A percentile compares a stretch with the other conserved stretches of the same genome.
phyloP scores from a whole-genome alignment of 1,140 invertebrate genomes.

The Vollenhovia emeryi region DNA sequence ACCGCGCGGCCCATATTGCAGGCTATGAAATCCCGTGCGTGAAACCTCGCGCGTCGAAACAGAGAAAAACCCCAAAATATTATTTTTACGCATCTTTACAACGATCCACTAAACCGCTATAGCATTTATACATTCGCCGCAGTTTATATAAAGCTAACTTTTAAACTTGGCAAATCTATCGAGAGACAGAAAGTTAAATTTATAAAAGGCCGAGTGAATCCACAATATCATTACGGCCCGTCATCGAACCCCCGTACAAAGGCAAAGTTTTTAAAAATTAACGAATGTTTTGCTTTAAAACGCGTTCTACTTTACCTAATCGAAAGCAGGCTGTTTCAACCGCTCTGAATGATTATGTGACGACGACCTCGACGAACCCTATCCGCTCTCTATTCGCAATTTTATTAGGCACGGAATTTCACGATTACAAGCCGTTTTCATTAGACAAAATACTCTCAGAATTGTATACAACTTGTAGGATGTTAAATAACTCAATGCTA shows the following conservation, averaged over 20 bases:
- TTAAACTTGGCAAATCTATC: not conserved
- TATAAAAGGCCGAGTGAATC: not conserved
- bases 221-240: too few relatives aligned
- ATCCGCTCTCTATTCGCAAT: conserved; percentile 74
- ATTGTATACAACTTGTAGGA: not conserved
- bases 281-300: not conserved
- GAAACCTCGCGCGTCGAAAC: not conserved
- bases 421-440: conserved; percentile 56
- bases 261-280: not conserved
- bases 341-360: conserved; percentile 68
- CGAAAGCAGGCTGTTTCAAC: conserved; percentile 59
- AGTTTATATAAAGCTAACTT: not conserved
- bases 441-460: not conserved
- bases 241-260: not conserved
- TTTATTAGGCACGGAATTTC: conserved; percentile 71
- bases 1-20: conserved; percentile 28
- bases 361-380: conserved; percentile 78
- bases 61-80: not conserved
- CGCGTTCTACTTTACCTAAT: conserved; percentile 23
- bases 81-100: not conserved
- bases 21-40: conserved; percentile 2
- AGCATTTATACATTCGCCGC: not conserved
- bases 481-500: not conserved
- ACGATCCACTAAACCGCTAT: not conserved
- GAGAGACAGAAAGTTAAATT: not conserved